Evolutionary conservation across 1,140 invertebrate genomes (phyloP), one percentile per base, ranked within the genome.

Genomic region (Euschistus heros): DNA sequence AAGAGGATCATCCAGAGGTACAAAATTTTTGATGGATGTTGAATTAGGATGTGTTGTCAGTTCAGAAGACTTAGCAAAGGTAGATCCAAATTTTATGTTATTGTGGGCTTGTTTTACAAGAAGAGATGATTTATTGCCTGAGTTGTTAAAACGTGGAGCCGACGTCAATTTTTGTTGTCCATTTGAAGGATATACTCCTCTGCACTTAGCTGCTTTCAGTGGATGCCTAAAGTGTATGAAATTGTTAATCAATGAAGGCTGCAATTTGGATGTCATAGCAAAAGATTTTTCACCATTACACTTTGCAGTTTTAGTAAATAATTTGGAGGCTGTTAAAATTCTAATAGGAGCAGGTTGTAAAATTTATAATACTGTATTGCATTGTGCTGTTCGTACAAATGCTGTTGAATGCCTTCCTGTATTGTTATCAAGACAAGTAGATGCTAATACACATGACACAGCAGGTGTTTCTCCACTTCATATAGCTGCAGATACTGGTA

Each of bases 251-350:
- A 74, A 79, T 24, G 79, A 83, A 68, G 85, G 85, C 1, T 81
- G 82, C 54, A 83, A 85, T 72, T 79, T 89, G 4, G 85, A 87
- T 75, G 61, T 66, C 30, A 67, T 67, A 63, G 69, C 68, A 37
- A 69, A 69, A 59, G 76, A 80, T 24, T 86, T 85, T 70, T 85
- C 84, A 0, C 87, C 88, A 0, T 79, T 90, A 65, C 88, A 91
- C 75, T 89, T 86, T 71, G 87, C 88, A 6, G 88, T 88, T 27
- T 87, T 89, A 72, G 87, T 87, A 0, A 86, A 89, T 72, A 85
- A 86, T 46, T 77, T 81, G 7, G 84, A 86, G 71, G 85, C 86
- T 10, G 82, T 85, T 61, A 83, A 84, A 74, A 79, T 87, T 66
- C 78, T 91, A 33, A 77, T 89, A 54, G 82, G 82, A 22, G 80